Percentiles rank a stretch among this genome's conserved stretches.
Conservation (phyloP, 1,140 invertebrate genomes). For the Leptinotarsa texana region DNA sequence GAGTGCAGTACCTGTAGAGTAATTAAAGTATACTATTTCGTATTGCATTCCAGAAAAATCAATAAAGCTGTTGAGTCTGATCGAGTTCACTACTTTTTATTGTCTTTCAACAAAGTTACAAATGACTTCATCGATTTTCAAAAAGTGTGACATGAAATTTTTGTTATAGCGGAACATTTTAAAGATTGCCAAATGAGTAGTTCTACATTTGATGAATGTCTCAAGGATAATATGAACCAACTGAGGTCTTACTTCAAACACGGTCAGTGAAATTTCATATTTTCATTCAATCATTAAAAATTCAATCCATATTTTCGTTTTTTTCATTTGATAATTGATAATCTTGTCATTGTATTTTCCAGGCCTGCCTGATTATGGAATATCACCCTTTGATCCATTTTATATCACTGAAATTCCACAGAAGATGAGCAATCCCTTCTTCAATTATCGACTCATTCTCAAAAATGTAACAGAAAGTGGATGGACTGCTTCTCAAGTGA, state of each 20-base stretch:
- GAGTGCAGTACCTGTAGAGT: too few species aligned
- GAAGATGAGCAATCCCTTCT: conserved; percentile 62
- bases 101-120: too few species aligned
- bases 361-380: conserved; percentile 73
- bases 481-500: conserved; percentile 76
- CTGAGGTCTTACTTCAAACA: conserved; percentile 72
- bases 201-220: conserved; percentile 70
- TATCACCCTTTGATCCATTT: conserved; percentile 78
- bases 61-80: too few species aligned
- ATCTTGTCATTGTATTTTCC: conserved; percentile 31
- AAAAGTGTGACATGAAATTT: not conserved
- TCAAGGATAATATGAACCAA: conserved; percentile 74
- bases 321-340: not conserved
- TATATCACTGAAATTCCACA: conserved; percentile 69
- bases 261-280: conserved; percentile 56
- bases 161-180: conserved; percentile 54
- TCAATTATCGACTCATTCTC: conserved; percentile 72
- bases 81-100: too few species aligned
- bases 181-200: conserved; percentile 64
- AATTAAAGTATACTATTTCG: too few species aligned
- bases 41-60: too few species aligned
- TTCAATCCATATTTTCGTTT: too few species aligned
- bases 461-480: conserved; percentile 75
- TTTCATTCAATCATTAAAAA: too few species aligned
- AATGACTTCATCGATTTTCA: too few species aligned